A percentile compares a stretch with the other conserved stretches of the same genome.
These are phyloP conservation scores for Bombus fervidus DNA, from an alignment of 1,140 invertebrate genomes.

Conservation along the genomic window DNA sequence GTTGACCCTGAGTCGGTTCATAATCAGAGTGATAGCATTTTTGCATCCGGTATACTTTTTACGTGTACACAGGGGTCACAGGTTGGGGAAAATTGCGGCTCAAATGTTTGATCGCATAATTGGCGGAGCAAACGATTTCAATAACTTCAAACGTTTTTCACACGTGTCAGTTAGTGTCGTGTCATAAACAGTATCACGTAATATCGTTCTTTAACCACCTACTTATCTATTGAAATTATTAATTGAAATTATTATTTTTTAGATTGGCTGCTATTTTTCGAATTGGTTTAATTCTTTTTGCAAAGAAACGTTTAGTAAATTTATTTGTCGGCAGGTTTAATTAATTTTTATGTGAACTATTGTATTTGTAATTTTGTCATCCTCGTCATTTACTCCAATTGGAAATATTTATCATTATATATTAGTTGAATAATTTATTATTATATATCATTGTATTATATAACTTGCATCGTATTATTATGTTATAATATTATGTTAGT, in stretches of 20 bases:
- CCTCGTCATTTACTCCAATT: not conserved
- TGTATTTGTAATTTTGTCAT: too few relatives aligned
- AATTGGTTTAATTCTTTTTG: not conserved
- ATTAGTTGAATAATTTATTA: too few relatives aligned
- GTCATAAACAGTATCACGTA: not conserved
- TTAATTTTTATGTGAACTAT: not conserved
- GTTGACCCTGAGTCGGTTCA: slow-evolving; percentile 59
- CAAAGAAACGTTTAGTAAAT: not conserved
- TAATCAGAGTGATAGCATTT: slow-evolving; percentile 22
- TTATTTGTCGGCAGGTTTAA: not conserved
- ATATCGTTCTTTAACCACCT: not conserved
- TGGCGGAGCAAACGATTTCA: not conserved
- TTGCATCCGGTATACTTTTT: slow-evolving; percentile 43
- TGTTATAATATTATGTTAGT: too few relatives aligned
- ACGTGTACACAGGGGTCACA: not conserved
- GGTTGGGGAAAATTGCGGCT: not conserved
- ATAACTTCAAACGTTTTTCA: not conserved
- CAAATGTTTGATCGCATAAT: not conserved
- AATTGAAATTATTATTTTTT: not conserved
- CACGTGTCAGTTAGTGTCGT: too few relatives aligned
- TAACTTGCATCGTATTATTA: too few relatives aligned
- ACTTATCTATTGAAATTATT: not conserved
- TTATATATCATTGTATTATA: too few relatives aligned
- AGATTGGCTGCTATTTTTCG: not conserved
- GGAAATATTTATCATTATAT: not conserved